These are phyloP conservation scores for Enteromius thamalakanensis DNA, from an alignment of 2,797 vertebrate species.

Conservation along the genomic window DNA sequence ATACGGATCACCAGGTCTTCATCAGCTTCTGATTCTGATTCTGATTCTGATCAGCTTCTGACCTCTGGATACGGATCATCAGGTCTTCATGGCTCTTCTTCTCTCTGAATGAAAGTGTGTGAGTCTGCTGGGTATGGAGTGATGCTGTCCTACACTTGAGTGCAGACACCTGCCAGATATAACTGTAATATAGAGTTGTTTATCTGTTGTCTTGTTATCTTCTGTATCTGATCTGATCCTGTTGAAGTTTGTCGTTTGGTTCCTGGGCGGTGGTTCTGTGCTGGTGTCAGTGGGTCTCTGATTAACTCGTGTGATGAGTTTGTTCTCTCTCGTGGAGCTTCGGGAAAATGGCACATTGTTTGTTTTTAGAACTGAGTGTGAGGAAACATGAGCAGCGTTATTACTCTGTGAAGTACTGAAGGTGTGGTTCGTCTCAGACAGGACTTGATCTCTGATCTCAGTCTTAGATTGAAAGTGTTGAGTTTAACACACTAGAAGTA, in stretches of 20 bases:
- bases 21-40: too few relatives aligned
- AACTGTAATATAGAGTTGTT: neutral
- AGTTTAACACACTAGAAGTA: too few relatives aligned
- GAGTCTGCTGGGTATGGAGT: neutral
- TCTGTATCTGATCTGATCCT: neutral
- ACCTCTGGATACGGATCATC: too few relatives aligned
- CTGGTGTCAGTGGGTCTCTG: rapidly evolving
- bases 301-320: neutral
- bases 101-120: neutral
- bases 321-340: neutral
- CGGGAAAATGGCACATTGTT: neutral
- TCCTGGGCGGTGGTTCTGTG: too few relatives aligned
- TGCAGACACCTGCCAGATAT: neutral
- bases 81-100: too few relatives aligned
- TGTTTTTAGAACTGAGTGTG: neutral
- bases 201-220: neutral
- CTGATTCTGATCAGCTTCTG: too few relatives aligned
- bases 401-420: neutral
- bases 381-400: too few relatives aligned
- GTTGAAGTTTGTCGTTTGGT: neutral
- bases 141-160: neutral
- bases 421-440: neutral
- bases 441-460: neutral
- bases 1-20: neutral
- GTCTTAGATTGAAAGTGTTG: neutral